These are phyloP conservation scores for Hiodon alosoides DNA, from an alignment of 2,113 vertebrate species.

Conservation along the genomic window DNA sequence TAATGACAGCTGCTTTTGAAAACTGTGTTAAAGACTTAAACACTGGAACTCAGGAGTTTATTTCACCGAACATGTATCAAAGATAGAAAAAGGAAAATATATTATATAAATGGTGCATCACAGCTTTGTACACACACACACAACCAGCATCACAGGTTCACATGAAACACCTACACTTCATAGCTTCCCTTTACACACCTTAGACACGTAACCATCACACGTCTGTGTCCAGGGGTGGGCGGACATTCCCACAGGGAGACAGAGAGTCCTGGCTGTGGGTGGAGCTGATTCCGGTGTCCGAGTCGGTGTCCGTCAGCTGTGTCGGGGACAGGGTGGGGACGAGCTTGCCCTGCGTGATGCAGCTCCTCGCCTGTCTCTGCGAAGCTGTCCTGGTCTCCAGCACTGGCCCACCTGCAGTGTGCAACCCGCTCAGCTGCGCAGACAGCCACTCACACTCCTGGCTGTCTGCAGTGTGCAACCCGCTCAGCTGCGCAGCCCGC, in stretches of 20 bases:
- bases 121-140: not conserved
- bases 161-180: too few relatives aligned
- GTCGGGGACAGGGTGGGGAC: conserved; percentile 59
- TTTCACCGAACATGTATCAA: too few relatives aligned
- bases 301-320: conserved; percentile 88
- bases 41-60: not conserved
- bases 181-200: too few relatives aligned
- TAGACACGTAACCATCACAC: conserved; percentile 43
- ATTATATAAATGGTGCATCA: not conserved
- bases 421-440: conserved; percentile 69
- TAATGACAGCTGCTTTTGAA: not conserved
- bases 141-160: not conserved
- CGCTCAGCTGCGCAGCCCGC: too few relatives aligned
- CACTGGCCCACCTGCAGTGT: conserved; percentile 19
- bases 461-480: conserved; percentile 18
- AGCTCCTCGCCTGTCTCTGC: conserved; percentile 38
- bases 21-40: not conserved
- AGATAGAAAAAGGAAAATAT: not conserved
- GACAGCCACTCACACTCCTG: conserved; percentile 81
- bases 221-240: conserved; percentile 58
- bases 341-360: conserved; percentile 43
- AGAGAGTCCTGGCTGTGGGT: conserved; percentile 94
- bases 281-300: conserved; percentile 95
- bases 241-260: conserved; percentile 66
- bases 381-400: too few relatives aligned